These are phyloP conservation scores for Ahaetulla prasina DNA, from an alignment of 2,113 vertebrate genomes.

Conservation along the genomic window DNA sequence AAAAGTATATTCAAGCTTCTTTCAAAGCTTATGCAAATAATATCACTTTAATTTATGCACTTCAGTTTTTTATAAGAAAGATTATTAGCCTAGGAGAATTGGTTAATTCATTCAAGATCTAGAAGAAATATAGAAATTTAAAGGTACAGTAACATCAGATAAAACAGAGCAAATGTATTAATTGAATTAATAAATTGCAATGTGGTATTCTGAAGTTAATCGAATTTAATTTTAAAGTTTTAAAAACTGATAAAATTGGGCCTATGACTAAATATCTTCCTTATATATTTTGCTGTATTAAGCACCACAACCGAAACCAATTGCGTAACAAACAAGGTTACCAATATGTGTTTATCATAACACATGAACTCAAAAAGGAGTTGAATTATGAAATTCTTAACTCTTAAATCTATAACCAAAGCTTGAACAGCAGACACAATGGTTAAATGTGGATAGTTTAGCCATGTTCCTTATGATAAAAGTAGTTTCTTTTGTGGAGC, in stretches of 20 bases:
- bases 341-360: neutral
- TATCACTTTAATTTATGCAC: neutral
- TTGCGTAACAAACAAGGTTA: neutral
- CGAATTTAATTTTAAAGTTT: neutral
- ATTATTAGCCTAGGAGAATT: neutral
- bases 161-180: neutral
- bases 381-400: neutral
- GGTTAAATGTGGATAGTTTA: neutral
- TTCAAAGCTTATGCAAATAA: neutral
- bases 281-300: neutral
- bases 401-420: neutral
- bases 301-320: neutral
- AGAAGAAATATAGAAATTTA: neutral
- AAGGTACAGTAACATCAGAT: neutral
- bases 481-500: neutral
- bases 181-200: neutral
- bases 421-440: neutral
- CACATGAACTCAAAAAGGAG: neutral
- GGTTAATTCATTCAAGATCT: neutral
- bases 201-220: neutral
- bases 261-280: neutral
- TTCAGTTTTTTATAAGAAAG: neutral
- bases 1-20: neutral
- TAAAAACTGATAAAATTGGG: neutral
- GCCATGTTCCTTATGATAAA: neutral